phyloP scores from a whole-genome alignment of 2,888 invertebrate genomes.

The Plebejus argus region DNA sequence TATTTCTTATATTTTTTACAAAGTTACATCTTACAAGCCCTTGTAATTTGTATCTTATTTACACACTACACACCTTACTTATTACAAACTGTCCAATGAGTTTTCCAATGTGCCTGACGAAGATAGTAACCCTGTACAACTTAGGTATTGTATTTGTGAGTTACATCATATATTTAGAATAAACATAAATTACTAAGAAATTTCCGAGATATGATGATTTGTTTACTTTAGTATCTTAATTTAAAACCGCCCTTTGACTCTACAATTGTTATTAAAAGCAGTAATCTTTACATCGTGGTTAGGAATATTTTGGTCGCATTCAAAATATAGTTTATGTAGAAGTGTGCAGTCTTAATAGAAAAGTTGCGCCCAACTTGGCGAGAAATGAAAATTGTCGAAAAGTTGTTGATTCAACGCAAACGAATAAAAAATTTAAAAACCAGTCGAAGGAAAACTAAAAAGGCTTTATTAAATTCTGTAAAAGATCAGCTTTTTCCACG shows the following conservation, averaged over 20 bases:
- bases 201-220: too few species aligned
- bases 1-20: too few species aligned
- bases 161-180: too few species aligned
- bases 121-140: too few species aligned
- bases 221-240: too few species aligned
- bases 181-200: too few species aligned
- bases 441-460: not conserved
- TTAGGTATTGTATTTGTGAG: too few species aligned
- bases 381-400: not conserved
- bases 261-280: not conserved
- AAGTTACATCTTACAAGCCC: too few species aligned
- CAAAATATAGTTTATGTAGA: not conserved
- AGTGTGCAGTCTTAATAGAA: constrained; percentile 1
- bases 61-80: too few species aligned
- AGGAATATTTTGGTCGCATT: not conserved
- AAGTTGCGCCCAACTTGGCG: not conserved
- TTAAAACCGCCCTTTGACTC: not conserved
- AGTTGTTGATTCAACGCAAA: not conserved
- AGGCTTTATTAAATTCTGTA: not conserved
- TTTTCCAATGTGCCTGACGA: too few species aligned
- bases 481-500: not conserved
- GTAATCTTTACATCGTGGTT: not conserved
- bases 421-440: not conserved
- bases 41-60: too few species aligned
- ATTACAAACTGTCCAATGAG: too few species aligned